Evolutionary conservation across 2,888 invertebrate genomes (phyloP).

Genomic region (Gryllus longicercus): DNA sequence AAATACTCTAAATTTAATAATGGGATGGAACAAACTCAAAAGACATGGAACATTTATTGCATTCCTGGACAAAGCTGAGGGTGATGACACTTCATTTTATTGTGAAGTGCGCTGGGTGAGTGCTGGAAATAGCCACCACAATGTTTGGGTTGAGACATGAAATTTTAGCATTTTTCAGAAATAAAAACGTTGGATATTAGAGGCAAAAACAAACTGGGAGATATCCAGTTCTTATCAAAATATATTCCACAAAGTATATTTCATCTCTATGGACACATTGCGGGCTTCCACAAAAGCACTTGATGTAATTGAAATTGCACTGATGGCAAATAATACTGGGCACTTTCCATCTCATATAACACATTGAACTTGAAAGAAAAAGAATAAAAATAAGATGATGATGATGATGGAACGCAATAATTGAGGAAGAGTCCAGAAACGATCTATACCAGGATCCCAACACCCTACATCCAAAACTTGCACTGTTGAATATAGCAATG

Average conservation of each 20-base stretch:
- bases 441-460: not conserved
- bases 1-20: constrained; percentile 26
- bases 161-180: constrained; percentile 4
- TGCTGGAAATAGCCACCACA: not conserved
- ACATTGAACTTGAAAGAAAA: not conserved
- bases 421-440: not conserved
- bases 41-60: constrained; percentile 19
- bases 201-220: not conserved
- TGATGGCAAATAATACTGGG: too few species aligned
- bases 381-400: too few species aligned
- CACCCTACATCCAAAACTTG: not conserved
- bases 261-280: not conserved
- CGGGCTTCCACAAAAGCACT: too few species aligned
- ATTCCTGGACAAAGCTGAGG: constrained; percentile 18
- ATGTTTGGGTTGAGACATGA: not conserved
- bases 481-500: not conserved
- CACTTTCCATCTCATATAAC: not conserved
- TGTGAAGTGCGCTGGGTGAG: not conserved
- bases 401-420: not conserved
- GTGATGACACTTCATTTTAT: constrained; percentile 7
- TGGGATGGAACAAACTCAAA: constrained; percentile 17
- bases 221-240: not conserved
- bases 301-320: too few species aligned
- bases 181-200: not conserved
- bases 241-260: not conserved